A percentile compares a stretch with the other conserved stretches of the same genome.
Conservation (phyloP, 2,888 invertebrate species). For the Sarcophaga variegata region DNA sequence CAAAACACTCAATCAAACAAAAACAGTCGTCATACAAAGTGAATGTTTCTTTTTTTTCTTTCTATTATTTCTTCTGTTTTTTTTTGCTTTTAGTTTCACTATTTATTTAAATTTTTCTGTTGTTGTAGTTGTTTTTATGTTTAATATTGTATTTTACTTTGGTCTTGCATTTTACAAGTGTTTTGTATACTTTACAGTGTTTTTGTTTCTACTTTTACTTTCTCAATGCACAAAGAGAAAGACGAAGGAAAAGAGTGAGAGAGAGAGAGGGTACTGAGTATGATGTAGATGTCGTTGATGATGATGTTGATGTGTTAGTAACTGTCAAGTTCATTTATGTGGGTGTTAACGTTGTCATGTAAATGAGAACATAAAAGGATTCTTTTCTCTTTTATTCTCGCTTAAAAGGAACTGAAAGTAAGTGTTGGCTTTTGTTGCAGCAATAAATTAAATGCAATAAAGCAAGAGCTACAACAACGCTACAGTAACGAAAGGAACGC, state of each 20-base stretch:
- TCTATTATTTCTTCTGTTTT: background rate
- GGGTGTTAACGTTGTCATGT: background rate
- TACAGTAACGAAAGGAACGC: background rate
- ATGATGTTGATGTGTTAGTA: slow-evolving; percentile 26
- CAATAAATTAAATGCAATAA: background rate
- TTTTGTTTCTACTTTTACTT: background rate
- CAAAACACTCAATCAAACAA: slow-evolving; percentile 11
- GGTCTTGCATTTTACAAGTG: slow-evolving; percentile 3
- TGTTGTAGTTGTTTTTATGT: background rate
- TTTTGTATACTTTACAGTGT: slow-evolving; percentile 8
- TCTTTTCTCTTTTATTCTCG: background rate
- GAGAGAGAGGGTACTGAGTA: background rate
- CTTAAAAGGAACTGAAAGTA: slow-evolving; percentile 23
- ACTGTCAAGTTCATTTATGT: slow-evolving; percentile 19
- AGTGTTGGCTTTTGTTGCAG: slow-evolving; percentile 1
- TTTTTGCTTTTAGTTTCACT: background rate
- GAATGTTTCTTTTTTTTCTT: background rate
- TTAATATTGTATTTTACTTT: background rate
- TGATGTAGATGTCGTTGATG: slow-evolving; percentile 9
- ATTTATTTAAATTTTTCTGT: background rate
- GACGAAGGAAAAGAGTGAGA: background rate
- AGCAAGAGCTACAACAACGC: background rate
- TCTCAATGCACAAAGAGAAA: background rate
- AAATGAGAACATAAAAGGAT: background rate
- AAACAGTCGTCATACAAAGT: slow-evolving; percentile 14